Conservation (phyloP, 2,113 vertebrate genomes). For the Penelope pileata region DNA sequence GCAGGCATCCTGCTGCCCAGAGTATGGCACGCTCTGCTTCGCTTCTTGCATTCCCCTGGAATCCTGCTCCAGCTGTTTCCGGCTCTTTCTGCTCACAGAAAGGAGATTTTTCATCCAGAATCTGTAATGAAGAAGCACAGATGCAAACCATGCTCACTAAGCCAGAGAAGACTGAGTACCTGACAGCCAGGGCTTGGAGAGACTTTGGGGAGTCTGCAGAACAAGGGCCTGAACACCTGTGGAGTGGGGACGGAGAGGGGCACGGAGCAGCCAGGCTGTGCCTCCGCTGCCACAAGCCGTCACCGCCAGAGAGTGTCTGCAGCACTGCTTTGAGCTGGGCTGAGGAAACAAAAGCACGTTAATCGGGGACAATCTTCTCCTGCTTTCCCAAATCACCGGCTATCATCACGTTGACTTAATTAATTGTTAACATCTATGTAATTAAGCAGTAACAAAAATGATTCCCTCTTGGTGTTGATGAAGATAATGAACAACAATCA, state of each 20-base stretch:
- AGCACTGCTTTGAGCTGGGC: neutral
- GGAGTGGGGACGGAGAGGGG: neutral
- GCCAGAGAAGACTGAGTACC: neutral
- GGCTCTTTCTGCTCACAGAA: neutral
- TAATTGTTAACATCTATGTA: constrained; percentile 59
- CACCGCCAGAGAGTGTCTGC: neutral
- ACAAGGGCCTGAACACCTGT: neutral
- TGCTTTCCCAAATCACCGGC: constrained; percentile 10
- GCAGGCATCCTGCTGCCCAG: neutral
- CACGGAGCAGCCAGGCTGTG: neutral
- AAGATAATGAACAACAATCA: constrained; percentile 67
- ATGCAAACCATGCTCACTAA: neutral
- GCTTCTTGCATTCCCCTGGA: neutral
- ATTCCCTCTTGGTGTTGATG: constrained; percentile 56
- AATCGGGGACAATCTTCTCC: neutral
- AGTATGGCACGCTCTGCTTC: neutral
- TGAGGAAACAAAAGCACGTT: neutral
- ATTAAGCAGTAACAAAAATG: constrained; percentile 52
- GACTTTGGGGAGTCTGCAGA: neutral
- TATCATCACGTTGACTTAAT: constrained; percentile 30
- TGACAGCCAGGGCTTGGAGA: neutral
- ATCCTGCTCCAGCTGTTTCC: neutral
- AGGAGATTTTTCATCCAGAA: neutral
- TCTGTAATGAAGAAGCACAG: neutral
- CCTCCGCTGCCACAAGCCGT: neutral